phyloP scores from a whole-genome alignment of 2,888 invertebrate genomes.

The Drosophila multiciliata region DNA sequence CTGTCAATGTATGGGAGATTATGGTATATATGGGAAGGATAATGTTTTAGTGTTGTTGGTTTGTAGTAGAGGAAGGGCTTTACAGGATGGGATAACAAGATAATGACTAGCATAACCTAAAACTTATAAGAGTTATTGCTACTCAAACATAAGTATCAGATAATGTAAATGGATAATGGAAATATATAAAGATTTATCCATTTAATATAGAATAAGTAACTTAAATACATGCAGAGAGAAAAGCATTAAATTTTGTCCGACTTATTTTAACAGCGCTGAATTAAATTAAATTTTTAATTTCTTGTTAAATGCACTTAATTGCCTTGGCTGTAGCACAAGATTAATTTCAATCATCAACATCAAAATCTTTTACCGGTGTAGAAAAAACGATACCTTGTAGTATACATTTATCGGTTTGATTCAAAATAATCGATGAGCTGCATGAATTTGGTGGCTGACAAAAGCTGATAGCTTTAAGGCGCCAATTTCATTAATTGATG shows the following conservation, averaged over 20 bases:
- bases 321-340: neutral
- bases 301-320: neutral
- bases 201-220: constrained; percentile 30
- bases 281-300: neutral
- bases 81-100: neutral
- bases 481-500: neutral
- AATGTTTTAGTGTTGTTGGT: neutral
- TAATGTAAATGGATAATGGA: constrained; percentile 15
- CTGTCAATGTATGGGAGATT: accelerated
- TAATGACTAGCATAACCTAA: neutral
- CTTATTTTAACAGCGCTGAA: constrained; percentile 36
- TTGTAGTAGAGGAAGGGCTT: neutral
- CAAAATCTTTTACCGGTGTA: neutral
- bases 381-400: neutral
- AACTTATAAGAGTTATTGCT: neutral
- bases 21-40: neutral
- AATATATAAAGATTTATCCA: constrained; percentile 9
- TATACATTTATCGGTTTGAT: neutral
- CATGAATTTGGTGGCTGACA: neutral
- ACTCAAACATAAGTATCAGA: neutral
- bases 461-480: constrained; percentile 18
- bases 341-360: neutral
- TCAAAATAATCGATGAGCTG: neutral
- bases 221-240: constrained; percentile 20
- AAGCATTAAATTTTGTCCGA: constrained; percentile 22